phyloP scores from a whole-genome alignment of 2,797 vertebrate species.

The Harpagifer antarcticus region DNA sequence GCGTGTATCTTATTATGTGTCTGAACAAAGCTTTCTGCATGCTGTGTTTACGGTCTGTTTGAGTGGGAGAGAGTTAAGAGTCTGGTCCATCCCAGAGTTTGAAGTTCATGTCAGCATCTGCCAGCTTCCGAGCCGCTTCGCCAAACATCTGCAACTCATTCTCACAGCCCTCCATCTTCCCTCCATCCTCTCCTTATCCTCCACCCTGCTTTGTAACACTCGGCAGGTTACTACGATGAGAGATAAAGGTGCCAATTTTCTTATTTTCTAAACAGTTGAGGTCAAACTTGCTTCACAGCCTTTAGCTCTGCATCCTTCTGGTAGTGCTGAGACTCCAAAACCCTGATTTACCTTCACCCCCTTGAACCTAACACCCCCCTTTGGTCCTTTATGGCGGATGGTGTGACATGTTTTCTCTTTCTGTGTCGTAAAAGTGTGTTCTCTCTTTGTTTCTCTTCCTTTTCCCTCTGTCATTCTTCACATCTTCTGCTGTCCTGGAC shows the following conservation, averaged over 20 bases:
- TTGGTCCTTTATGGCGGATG: conserved; percentile 66
- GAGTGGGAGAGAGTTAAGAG: conserved; percentile 35
- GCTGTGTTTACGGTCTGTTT: conserved; percentile 30
- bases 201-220: conserved; percentile 37
- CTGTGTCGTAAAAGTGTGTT: conserved; percentile 84
- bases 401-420: conserved; percentile 77
- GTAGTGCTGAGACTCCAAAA: conserved; percentile 25
- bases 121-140: conserved; percentile 86
- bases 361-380: conserved; percentile 47
- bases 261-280: neutral
- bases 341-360: conserved; percentile 37
- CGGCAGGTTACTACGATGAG: conserved; percentile 44
- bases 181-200: conserved; percentile 33
- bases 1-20: conserved; percentile 24
- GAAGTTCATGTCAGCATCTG: conserved; percentile 90
- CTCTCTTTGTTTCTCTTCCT: conserved; percentile 79
- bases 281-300: conserved; percentile 25
- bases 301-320: conserved; percentile 54
- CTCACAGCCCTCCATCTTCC: conserved; percentile 48
- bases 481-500: conserved; percentile 61
- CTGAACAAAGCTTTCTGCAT: conserved; percentile 40
- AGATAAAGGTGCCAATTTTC: conserved; percentile 52
- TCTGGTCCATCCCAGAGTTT: conserved; percentile 69
- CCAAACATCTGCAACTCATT: conserved; percentile 76
- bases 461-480: conserved; percentile 51